These are phyloP conservation scores for Ganaspis brasiliensis DNA, from an alignment of 2,888 invertebrate species.

Conservation along the genomic window DNA sequence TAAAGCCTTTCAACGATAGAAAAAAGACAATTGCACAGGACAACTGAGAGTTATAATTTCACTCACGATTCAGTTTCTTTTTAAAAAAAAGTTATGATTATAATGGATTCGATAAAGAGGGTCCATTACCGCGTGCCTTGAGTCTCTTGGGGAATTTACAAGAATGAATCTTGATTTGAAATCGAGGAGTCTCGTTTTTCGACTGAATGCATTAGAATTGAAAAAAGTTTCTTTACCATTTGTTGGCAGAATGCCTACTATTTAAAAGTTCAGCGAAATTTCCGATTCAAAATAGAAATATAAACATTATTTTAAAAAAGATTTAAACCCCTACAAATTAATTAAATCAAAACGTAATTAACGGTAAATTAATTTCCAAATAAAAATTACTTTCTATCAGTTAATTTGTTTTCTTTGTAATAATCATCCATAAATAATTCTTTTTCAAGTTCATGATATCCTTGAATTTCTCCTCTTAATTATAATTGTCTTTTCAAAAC, in stretches of 20 bases:
- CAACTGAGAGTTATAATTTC: background rate
- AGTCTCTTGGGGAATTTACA: slow-evolving; percentile 36
- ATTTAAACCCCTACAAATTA: too few species aligned
- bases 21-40: background rate
- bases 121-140: slow-evolving; percentile 31
- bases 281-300: too few species aligned
- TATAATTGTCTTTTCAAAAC: too few species aligned
- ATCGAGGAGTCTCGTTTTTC: slow-evolving; percentile 12
- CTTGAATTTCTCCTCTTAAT: too few species aligned
- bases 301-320: too few species aligned
- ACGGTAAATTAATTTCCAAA: too few species aligned
- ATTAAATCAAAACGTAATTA: too few species aligned
- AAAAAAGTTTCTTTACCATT: background rate
- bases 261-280: too few species aligned
- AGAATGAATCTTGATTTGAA: slow-evolving; percentile 33
- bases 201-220: background rate
- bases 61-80: slow-evolving; percentile 33
- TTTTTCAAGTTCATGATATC: too few species aligned
- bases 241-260: background rate
- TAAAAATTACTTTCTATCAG: too few species aligned
- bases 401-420: too few species aligned
- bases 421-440: too few species aligned
- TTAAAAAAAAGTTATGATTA: slow-evolving; percentile 7
- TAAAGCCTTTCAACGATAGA: background rate
- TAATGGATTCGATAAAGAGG: slow-evolving; percentile 33